phyloP scores from a whole-genome alignment of 2,797 vertebrate genomes.

The Cossypha polioptera region DNA sequence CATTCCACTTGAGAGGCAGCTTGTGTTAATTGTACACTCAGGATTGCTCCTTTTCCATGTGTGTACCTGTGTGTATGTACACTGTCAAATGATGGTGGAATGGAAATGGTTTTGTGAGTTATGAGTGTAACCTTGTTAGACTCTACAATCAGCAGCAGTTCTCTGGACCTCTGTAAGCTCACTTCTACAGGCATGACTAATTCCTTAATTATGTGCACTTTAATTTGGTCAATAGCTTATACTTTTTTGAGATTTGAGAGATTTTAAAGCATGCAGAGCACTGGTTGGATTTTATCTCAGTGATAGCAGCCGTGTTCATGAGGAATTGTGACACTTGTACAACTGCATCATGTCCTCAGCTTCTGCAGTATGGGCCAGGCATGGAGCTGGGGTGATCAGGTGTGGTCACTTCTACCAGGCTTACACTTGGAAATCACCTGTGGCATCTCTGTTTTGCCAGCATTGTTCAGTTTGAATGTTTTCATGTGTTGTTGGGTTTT shows the following conservation, averaged over 20 bases:
- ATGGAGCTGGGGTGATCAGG: background rate
- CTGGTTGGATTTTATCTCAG: background rate
- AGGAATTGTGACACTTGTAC: background rate
- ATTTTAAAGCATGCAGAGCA: background rate
- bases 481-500: background rate
- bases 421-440: background rate
- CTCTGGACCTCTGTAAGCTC: background rate
- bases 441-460: background rate
- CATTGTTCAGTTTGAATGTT: background rate
- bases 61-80: background rate
- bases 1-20: background rate
- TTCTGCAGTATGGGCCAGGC: background rate
- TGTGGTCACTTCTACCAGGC: background rate
- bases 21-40: background rate
- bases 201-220: background rate
- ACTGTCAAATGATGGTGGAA: background rate
- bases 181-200: background rate
- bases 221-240: background rate
- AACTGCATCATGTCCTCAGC: background rate
- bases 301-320: rapidly evolving
- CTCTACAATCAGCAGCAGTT: background rate
- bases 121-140: background rate
- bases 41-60: background rate
- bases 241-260: background rate
- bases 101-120: background rate